phyloP scores from a whole-genome alignment of 2,797 vertebrate genomes.

The Mus spretus region DNA sequence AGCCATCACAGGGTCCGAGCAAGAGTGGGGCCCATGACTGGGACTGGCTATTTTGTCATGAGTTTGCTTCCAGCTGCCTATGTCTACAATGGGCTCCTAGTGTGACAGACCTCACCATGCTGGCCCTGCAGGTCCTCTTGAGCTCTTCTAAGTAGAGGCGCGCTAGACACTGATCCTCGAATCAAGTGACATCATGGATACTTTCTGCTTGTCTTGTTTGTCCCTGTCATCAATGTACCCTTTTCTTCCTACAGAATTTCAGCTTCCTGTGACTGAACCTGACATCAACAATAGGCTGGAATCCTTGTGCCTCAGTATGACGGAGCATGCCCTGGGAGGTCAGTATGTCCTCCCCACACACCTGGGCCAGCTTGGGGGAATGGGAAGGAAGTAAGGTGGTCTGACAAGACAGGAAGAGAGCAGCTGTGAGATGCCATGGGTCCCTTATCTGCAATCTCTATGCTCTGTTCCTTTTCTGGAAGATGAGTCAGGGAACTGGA shows the following conservation, averaged over 20 bases:
- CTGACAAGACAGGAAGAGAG: background rate
- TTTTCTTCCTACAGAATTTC: constrained; percentile 92
- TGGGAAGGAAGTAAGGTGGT: background rate
- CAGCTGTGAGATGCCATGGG: too few relatives aligned
- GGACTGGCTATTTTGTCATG: constrained; percentile 58
- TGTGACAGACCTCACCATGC: background rate
- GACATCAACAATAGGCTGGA: constrained; percentile 99
- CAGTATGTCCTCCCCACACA: constrained; percentile 75
- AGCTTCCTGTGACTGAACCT: constrained; percentile 96
- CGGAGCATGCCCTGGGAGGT: constrained; percentile 98
- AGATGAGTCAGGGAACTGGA: constrained; percentile 40
- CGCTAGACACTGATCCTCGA: background rate
- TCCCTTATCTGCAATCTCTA: background rate
- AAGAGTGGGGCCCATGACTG: background rate
- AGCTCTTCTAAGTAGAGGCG: background rate
- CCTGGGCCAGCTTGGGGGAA: background rate
- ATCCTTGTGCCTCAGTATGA: constrained; percentile 99
- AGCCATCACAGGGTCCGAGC: background rate
- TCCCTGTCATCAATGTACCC: constrained; percentile 8
- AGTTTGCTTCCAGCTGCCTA: background rate
- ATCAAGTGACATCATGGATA: background rate
- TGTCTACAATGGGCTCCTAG: background rate
- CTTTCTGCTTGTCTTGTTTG: background rate
- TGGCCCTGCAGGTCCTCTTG: background rate
- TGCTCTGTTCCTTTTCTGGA: background rate